Percentiles rank a stretch among this genome's conserved stretches.
phyloP scores from a whole-genome alignment of 2,113 vertebrate species.

The Proterorhinus semilunaris region DNA sequence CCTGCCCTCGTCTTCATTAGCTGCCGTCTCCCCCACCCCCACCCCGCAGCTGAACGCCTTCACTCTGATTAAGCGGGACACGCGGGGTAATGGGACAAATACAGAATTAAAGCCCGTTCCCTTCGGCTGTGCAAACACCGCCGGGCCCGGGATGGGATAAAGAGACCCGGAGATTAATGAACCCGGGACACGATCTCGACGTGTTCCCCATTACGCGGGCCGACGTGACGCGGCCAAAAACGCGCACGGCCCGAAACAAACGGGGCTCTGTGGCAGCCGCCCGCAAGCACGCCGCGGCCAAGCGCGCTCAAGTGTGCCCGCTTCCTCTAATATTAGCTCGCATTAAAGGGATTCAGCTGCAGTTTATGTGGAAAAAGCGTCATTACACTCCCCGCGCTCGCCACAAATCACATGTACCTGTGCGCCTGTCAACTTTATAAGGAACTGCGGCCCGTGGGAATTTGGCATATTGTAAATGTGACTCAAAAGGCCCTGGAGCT shows the following conservation, averaged over 20 bases:
- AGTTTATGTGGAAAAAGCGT: slow-evolving; percentile 7
- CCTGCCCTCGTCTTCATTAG: slow-evolving; percentile 26
- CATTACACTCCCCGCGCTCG: neutral
- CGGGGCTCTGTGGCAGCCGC: neutral
- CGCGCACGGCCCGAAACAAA: slow-evolving; percentile 9
- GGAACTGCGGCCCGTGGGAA: neutral
- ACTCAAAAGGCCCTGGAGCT: no score
- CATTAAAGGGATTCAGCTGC: slow-evolving; percentile 3
- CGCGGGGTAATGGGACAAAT: slow-evolving; percentile 69
- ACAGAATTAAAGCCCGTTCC: slow-evolving; percentile 59
- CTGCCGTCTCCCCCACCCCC: slow-evolving; percentile 7
- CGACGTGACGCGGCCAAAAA: slow-evolving; percentile 11
- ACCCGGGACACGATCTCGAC: slow-evolving; percentile 62
- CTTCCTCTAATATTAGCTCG: neutral
- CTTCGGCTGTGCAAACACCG: slow-evolving; percentile 74
- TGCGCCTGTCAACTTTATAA: neutral
- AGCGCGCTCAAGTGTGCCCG: neutral
- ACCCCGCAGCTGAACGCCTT: slow-evolving; percentile 68
- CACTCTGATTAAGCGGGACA: slow-evolving; percentile 74
- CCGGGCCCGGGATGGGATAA: slow-evolving; percentile 70
- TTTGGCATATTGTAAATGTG: neutral
- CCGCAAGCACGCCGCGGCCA: slow-evolving; percentile 3
- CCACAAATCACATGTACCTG: slow-evolving; percentile 5
- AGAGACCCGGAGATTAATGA: slow-evolving; percentile 72
- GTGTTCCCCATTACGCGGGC: slow-evolving; percentile 65